A percentile compares a stretch with the other conserved stretches of the same genome.
Conservation (phyloP, 2,888 invertebrate species). For the Clivina fossor region DNA sequence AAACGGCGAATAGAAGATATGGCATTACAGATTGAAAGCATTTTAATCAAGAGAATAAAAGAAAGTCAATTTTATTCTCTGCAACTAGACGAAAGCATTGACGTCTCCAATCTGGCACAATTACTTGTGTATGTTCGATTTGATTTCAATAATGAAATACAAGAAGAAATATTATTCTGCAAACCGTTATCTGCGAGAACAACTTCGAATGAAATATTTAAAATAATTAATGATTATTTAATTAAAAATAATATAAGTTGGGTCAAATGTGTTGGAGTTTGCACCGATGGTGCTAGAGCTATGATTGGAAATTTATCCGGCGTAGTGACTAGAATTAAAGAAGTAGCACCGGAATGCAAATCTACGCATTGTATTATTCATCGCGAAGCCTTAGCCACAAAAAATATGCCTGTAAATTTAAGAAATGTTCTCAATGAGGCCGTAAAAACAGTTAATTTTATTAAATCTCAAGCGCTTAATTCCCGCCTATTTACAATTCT, state of each 20-base stretch:
- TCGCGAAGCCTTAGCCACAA: too few species aligned
- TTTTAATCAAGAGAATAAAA: slow-evolving; percentile 42
- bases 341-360: slow-evolving; percentile 39
- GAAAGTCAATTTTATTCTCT: slow-evolving; percentile 36
- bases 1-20: slow-evolving; percentile 45
- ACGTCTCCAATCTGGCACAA: slow-evolving; percentile 39
- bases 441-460: slow-evolving; percentile 34
- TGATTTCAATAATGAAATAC: slow-evolving; percentile 41
- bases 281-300: slow-evolving; percentile 37
- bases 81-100: slow-evolving; percentile 43
- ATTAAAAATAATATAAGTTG: slow-evolving; percentile 24
- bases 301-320: slow-evolving; percentile 38
- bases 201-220: slow-evolving; percentile 35
- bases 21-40: slow-evolving; percentile 41
- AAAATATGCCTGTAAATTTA: slow-evolving; percentile 37
- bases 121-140: slow-evolving; percentile 43
- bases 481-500: slow-evolving; percentile 35
- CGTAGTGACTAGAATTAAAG: slow-evolving; percentile 39
- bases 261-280: slow-evolving; percentile 31
- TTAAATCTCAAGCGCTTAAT: slow-evolving; percentile 35
- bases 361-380: too few species aligned
- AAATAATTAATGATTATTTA: slow-evolving; percentile 29
- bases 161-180: slow-evolving; percentile 39
- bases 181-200: slow-evolving; percentile 28
- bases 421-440: slow-evolving; percentile 27